Evolutionary conservation across 2,888 invertebrate species (phyloP).

Genomic region (Lagria hirta): DNA sequence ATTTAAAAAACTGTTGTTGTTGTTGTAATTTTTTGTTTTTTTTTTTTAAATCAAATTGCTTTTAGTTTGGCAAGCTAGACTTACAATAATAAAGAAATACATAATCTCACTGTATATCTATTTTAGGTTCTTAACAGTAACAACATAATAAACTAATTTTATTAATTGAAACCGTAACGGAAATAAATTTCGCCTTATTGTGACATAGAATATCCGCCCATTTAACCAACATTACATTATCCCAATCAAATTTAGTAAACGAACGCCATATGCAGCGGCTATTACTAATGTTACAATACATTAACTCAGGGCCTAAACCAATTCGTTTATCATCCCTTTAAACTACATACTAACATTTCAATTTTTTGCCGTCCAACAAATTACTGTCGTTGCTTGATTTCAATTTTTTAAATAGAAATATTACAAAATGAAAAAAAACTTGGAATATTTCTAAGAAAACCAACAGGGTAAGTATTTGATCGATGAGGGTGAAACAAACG

Average conservation of each 20-base stretch:
- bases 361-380: not conserved
- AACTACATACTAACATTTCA: not conserved
- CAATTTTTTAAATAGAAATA: no score
- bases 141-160: no score
- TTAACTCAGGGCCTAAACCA: constrained; percentile 1
- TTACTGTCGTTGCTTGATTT: no score
- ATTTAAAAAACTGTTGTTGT: no score
- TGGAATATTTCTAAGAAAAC: constrained; percentile 2
- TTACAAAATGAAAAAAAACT: not conserved
- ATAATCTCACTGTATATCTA: no score
- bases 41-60: no score
- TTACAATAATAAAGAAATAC: no score
- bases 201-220: constrained; percentile 3
- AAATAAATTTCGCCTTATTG: constrained; percentile 2
- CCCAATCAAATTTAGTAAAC: constrained; percentile 3
- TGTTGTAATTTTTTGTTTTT: no score
- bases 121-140: no score
- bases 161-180: no score
- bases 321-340: not conserved
- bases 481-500: constrained; percentile 43
- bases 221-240: no score
- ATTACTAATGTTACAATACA: constrained; percentile 4
- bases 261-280: constrained; percentile 4
- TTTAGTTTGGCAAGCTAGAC: no score
- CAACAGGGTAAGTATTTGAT: constrained; percentile 28